Base-by-base conservation (phyloP, 2,113 vertebrate genomes). In the Crotophaga sulcirostris region DNA sequence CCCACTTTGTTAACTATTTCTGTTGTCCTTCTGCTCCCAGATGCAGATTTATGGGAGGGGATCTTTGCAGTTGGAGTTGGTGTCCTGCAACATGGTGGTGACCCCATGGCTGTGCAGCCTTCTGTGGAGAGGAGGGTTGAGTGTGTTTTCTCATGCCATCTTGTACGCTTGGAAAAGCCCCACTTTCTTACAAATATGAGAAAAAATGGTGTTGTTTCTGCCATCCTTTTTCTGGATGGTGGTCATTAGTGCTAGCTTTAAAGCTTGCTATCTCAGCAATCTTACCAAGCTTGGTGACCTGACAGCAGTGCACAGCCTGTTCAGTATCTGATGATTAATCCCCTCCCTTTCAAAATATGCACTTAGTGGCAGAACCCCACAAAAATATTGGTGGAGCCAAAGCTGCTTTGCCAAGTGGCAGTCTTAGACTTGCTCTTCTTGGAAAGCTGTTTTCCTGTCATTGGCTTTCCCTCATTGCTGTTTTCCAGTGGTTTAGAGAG, bases 401-500 rank as follows among this genome's bases (percentile, higher is more conserved):
- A 86, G 64, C 64, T 90, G 21, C 82, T 96, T 88, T 96, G 93
- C 96, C 93, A 97, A 96, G 92, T 86, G 92, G 96, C 92, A 91
- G 64, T 84, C 52, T 95, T 76, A 90, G 67, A 85, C 62, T 91
- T 93, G 70, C 93, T 92, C 94, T 95, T 96, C 96, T 95, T 97
- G 95, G 94, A 96, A 96, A 95, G 93, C 95, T 90, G 85, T 82
- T 84, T 96, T 97, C 92, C 95, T 95, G 93, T 93, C 79, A 84
- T 60, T 95, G 87, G 75, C 60, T 75, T 95, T 64, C 85, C 92
- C 82, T 95, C 72, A 75, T 81, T 6, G 7, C 36, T 83, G 60
- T 93, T 96, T 96, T 94, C 79, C 75, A 93, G 75, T 86, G 92
- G 93, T 90, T 95, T 95, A 87, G 93, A 93, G 62, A 84, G 49